These are phyloP conservation scores for Magallana ariakensis DNA, from an alignment of 1,140 invertebrate species.

Conservation along the genomic window DNA sequence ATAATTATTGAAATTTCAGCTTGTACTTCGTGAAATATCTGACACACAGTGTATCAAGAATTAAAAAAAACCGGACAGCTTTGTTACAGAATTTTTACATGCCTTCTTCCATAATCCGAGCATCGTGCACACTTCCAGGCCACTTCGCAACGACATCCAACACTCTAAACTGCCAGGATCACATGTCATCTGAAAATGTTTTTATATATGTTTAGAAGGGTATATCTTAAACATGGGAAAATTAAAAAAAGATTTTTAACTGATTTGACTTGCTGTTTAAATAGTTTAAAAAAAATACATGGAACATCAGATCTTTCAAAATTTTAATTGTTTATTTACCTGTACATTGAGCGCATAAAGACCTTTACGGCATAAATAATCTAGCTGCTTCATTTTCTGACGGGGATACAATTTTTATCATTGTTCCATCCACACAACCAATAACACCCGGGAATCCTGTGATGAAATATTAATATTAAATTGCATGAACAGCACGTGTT, in stretches of 20 bases:
- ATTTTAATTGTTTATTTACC: background rate
- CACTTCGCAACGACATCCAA: background rate
- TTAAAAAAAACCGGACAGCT: no score
- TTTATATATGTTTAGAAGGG: background rate
- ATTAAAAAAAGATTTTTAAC: no score
- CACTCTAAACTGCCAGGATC: background rate
- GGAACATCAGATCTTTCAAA: no score
- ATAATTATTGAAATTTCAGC: background rate
- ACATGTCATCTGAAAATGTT: background rate
- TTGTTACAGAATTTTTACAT: background rate
- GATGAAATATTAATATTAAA: background rate
- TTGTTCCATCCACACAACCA: background rate
- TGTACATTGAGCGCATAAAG: background rate
- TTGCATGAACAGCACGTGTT: background rate
- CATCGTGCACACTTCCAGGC: background rate
- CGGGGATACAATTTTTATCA: background rate
- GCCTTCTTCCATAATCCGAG: conserved; percentile 4
- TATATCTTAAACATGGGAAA: no score
- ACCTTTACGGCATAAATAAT: background rate
- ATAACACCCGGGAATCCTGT: background rate
- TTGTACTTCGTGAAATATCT: no score
- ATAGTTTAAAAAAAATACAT: no score
- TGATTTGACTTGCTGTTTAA: no score
- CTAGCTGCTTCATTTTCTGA: background rate
- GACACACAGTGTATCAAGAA: no score